phyloP scores from a whole-genome alignment of 2,113 vertebrate species.

The Onychorhynchus coronatus region DNA sequence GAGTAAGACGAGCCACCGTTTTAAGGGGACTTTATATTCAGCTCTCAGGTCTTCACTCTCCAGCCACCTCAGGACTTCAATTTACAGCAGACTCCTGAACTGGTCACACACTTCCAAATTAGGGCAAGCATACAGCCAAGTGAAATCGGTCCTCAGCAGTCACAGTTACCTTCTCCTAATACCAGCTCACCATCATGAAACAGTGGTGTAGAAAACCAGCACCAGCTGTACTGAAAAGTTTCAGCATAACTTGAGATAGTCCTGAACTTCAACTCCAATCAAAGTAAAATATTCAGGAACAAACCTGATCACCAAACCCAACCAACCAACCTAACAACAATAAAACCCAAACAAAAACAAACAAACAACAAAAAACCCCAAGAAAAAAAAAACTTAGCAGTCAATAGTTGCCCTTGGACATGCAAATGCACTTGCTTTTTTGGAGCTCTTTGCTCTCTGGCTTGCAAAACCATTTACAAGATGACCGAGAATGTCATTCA shows the following conservation, averaged over 20 bases:
- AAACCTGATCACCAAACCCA: background rate
- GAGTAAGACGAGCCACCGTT: background rate
- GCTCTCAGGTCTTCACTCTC: background rate
- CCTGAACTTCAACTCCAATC: background rate
- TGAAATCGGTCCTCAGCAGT: background rate
- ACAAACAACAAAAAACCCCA: too few relatives aligned
- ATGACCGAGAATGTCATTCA: background rate
- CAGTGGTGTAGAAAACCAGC: background rate
- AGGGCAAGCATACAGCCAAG: background rate
- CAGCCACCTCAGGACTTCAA: background rate
- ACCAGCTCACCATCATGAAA: background rate
- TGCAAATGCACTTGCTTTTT: background rate
- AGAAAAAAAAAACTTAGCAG: too few relatives aligned
- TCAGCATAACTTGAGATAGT: background rate
- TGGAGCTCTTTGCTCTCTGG: background rate
- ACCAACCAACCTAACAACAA: background rate
- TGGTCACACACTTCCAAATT: background rate
- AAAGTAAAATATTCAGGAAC: background rate
- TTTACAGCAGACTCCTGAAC: background rate
- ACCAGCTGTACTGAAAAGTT: background rate
- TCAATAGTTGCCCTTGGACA: background rate
- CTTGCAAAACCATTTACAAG: background rate
- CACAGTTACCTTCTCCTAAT: background rate
- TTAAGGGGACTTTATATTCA: background rate
- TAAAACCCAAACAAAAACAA: background rate